A percentile compares a stretch with the other conserved stretches of the same genome.
These are phyloP conservation scores for Pipistrellus pipistrellus DNA, from an alignment of 2,797 vertebrate species.

Conservation along the genomic window DNA sequence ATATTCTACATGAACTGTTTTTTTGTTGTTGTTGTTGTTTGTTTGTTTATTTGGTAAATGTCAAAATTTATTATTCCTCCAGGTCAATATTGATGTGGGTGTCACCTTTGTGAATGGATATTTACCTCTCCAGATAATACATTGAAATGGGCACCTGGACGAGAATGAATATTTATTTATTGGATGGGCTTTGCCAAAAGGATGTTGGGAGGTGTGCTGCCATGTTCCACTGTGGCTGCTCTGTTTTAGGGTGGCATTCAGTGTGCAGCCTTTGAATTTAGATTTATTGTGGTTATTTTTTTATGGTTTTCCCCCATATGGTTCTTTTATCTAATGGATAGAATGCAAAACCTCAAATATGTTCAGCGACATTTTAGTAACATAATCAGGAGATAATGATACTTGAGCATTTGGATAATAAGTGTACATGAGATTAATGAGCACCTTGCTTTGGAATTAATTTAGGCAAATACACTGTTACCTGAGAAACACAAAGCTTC, in stretches of 20 bases:
- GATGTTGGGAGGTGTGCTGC: background rate
- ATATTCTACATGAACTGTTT: background rate
- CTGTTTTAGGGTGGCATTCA: background rate
- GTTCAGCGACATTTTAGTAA: conserved; percentile 58
- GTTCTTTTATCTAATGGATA: background rate
- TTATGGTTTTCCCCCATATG: background rate
- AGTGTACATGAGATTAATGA: conserved; percentile 21
- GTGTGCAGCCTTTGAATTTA: background rate
- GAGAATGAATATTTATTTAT: conserved; percentile 70
- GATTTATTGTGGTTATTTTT: background rate
- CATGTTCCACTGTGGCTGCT: fast-evolving
- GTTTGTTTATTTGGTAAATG: background rate
- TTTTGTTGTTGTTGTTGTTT: too few relatives aligned
- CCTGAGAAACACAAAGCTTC: background rate
- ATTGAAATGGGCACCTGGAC: conserved; percentile 59
- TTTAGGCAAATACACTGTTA: conserved; percentile 4
- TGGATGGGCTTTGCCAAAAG: background rate
- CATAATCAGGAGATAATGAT: background rate
- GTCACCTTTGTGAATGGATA: conserved; percentile 69
- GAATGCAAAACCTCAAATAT: conserved; percentile 19
- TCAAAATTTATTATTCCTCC: conserved; percentile 57
- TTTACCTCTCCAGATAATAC: conserved; percentile 63
- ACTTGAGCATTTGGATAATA: conserved; percentile 20
- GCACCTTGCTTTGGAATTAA: background rate
- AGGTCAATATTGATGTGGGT: conserved; percentile 65